Conservation (phyloP, 37 sponge, comb jelly and placozoan species). For the Halichondria panicea region DNA sequence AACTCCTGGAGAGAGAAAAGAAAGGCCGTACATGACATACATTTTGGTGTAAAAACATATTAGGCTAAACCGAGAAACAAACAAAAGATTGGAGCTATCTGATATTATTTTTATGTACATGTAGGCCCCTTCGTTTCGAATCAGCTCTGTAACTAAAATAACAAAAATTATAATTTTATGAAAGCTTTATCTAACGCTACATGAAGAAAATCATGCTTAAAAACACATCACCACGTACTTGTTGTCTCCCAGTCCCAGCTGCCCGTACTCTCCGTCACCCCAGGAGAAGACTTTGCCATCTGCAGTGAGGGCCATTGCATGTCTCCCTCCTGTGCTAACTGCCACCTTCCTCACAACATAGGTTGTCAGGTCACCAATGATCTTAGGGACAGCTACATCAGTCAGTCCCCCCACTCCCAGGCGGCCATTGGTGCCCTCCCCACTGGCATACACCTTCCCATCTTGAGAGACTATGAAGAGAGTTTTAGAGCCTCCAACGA, state of each 20-base stretch:
- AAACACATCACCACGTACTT: constrained; percentile 47
- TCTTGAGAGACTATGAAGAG: constrained; percentile 79
- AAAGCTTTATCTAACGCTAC: too few relatives aligned
- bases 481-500: constrained; percentile 86
- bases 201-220: too few relatives aligned
- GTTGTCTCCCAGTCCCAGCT: constrained; percentile 93
- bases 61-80: too few relatives aligned
- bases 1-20: constrained; percentile 51
- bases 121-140: too few relatives aligned
- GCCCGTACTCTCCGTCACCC: constrained; percentile 98
- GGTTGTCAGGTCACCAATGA: constrained; percentile 67
- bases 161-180: too few relatives aligned
- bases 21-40: too few relatives aligned
- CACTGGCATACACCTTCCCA: constrained; percentile 92
- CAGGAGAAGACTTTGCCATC: constrained; percentile 97
- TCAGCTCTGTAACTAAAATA: too few relatives aligned
- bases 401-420: constrained; percentile 67
- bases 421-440: constrained; percentile 80
- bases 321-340: constrained; percentile 74
- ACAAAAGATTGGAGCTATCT: too few relatives aligned
- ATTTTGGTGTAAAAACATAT: too few relatives aligned
- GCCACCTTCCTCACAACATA: constrained; percentile 92
- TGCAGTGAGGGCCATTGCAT: constrained; percentile 88
- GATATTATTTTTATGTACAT: too few relatives aligned
- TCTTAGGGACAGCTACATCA: constrained; percentile 37